Conservation (phyloP, 2,797 vertebrate species). For the Myiotriccus ornatus region DNA sequence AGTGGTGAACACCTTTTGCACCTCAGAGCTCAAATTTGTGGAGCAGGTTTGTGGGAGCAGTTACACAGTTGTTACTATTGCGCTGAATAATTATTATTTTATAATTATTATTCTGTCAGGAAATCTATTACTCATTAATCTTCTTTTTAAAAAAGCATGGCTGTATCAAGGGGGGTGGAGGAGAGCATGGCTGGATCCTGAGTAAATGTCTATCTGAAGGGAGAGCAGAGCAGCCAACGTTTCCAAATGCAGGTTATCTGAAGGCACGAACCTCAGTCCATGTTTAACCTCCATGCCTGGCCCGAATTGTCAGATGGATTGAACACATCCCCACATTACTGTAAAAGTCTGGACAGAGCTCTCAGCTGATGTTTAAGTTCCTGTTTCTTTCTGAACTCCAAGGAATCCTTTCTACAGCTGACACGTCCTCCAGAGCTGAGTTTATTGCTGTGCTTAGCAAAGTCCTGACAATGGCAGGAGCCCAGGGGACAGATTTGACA, state of each 20-base stretch:
- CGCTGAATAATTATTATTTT: not conserved
- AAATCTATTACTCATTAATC: not conserved
- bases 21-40: not conserved
- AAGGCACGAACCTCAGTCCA: not conserved
- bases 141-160: not conserved
- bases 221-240: accelerated
- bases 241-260: not conserved
- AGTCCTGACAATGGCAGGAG: not conserved
- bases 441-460: not conserved
- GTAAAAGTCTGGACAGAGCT: not conserved
- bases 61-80: not conserved
- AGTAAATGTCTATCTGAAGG: not conserved
- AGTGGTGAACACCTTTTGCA: not conserved
- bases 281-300: conserved; percentile 16
- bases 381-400: not conserved
- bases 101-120: not conserved
- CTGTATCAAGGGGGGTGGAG: not conserved
- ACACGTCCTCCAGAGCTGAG: not conserved
- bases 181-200: not conserved
- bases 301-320: not conserved
- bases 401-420: not conserved
- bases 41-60: accelerated
- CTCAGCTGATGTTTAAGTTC: not conserved
- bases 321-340: not conserved
- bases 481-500: not conserved